Evolutionary conservation across 2,797 vertebrate species (phyloP).

Genomic region (Dromococcyx pavoninus): DNA sequence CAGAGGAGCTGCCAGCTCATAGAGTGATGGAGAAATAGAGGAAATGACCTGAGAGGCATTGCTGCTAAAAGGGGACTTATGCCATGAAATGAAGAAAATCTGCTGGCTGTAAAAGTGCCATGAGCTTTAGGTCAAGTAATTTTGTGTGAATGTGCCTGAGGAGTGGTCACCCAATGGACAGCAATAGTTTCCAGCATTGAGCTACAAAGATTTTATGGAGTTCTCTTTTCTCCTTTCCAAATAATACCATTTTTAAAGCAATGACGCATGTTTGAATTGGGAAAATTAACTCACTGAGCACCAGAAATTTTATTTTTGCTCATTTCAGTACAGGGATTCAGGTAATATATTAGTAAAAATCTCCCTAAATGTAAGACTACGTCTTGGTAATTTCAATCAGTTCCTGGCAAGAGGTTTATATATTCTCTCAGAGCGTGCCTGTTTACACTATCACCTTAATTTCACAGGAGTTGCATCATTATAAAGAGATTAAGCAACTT

Average conservation of each 20-base stretch:
- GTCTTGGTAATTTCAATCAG: background rate
- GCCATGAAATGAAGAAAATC: background rate
- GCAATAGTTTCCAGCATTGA: background rate
- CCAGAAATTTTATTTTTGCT: background rate
- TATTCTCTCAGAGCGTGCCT: background rate
- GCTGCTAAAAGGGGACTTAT: background rate
- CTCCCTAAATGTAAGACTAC: background rate
- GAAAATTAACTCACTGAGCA: background rate
- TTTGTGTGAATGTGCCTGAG: background rate
- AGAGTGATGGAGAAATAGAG: background rate
- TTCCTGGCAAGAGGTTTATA: background rate
- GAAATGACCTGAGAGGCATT: background rate
- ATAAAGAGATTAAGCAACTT: background rate
- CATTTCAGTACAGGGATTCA: background rate
- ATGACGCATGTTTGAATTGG: background rate
- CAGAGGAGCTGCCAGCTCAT: background rate
- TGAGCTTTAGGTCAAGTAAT: background rate
- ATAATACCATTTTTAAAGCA: background rate
- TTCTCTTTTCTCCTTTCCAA: background rate
- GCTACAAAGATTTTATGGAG: background rate
- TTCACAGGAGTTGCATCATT: background rate
- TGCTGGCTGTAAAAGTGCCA: background rate
- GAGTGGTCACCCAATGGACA: background rate
- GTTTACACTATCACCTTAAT: background rate
- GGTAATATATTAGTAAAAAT: background rate